These are phyloP conservation scores for Chelonia mydas DNA, from an alignment of 2,797 vertebrate genomes.

Conservation along the genomic window DNA sequence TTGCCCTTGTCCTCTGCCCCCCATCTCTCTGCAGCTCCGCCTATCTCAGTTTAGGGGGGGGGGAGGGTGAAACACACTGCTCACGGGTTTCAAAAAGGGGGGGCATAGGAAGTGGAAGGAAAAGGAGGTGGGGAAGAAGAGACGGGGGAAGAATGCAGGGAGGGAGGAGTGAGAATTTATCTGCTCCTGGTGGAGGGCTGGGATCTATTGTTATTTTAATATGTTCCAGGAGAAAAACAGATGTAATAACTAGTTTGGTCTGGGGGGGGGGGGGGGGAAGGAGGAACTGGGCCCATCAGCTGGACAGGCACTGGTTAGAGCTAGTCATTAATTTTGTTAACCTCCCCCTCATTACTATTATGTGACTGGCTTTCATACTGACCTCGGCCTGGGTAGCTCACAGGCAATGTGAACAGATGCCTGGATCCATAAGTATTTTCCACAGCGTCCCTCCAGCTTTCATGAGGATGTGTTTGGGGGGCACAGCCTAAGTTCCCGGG, in stretches of 20 bases:
- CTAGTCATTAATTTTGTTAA: background rate
- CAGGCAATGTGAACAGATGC: background rate
- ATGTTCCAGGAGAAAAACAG: background rate
- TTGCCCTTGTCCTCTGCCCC: background rate
- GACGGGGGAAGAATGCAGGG: no score
- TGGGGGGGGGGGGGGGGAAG: rapidly evolving
- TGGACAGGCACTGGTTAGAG: background rate
- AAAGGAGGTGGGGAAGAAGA: no score
- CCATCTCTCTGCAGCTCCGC: background rate
- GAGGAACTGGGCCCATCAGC: background rate
- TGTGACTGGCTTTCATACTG: background rate
- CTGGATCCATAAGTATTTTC: background rate
- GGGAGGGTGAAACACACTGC: background rate
- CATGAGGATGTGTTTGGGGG: background rate
- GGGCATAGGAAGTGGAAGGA: background rate
- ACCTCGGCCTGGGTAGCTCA: background rate
- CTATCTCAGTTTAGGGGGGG: no score
- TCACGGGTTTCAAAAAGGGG: background rate
- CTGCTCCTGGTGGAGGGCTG: background rate
- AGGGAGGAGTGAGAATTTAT: background rate
- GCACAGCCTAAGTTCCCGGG: no score
- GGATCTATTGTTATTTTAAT: background rate
- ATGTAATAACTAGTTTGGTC: background rate
- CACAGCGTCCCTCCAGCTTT: background rate
- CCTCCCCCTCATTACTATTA: rapidly evolving